These are phyloP conservation scores for Amiota communis DNA, from an alignment of 2,888 invertebrate species.

Conservation along the genomic window DNA sequence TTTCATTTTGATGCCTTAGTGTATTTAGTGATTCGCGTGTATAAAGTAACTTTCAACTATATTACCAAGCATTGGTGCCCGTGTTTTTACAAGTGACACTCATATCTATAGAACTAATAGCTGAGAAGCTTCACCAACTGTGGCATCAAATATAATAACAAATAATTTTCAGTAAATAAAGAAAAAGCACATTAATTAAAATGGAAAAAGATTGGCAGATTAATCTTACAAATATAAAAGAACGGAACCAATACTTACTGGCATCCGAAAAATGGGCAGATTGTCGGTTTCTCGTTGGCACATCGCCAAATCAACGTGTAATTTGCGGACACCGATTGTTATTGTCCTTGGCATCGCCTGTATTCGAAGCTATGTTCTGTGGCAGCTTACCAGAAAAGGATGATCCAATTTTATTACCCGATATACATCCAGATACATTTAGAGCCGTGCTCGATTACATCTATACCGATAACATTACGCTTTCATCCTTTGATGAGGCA, in stretches of 20 bases:
- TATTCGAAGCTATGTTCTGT: constrained; percentile 91
- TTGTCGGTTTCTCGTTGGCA: constrained; percentile 87
- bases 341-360: constrained; percentile 89
- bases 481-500: constrained; percentile 88
- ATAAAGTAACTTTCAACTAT: too few relatives aligned
- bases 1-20: too few relatives aligned
- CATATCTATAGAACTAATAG: too few relatives aligned
- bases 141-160: too few relatives aligned
- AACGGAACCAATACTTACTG: constrained; percentile 83
- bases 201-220: constrained; percentile 83
- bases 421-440: constrained; percentile 90
- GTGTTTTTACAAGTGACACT: too few relatives aligned
- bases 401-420: constrained; percentile 85
- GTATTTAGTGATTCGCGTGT: too few relatives aligned
- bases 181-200: not conserved
- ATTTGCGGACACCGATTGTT: constrained; percentile 86
- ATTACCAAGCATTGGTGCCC: too few relatives aligned
- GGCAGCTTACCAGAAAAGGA: constrained; percentile 87
- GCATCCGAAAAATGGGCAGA: constrained; percentile 88
- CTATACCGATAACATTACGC: constrained; percentile 86
- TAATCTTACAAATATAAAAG: constrained; percentile 80
- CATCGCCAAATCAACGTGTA: constrained; percentile 82
- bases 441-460: constrained; percentile 87
- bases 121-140: too few relatives aligned
- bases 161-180: too few relatives aligned